phyloP scores from a whole-genome alignment of 2,113 vertebrate species.

The Leucopternis melanops region DNA sequence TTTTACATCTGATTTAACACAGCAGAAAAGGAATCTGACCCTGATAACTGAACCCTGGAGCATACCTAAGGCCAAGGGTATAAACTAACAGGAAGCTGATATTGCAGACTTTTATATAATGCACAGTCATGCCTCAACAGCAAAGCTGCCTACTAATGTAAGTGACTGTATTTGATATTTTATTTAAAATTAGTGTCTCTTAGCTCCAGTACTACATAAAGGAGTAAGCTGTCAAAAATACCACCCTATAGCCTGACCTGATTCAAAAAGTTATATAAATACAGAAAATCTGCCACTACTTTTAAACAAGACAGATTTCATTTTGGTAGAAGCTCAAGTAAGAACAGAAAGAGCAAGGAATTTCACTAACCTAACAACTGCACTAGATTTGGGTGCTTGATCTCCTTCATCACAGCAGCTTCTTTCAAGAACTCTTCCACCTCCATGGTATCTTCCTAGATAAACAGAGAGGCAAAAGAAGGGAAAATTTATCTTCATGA shows the following conservation, averaged over 20 bases:
- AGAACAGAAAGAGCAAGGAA: background rate
- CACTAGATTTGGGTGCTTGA: conserved; percentile 97
- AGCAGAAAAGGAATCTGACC: background rate
- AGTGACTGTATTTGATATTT: background rate
- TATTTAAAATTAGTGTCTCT: background rate
- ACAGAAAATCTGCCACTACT: background rate
- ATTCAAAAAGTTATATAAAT: background rate
- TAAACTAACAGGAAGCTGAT: background rate
- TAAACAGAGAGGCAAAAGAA: background rate
- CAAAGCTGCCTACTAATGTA: background rate
- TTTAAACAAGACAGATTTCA: background rate
- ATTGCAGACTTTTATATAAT: background rate
- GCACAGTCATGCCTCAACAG: background rate
- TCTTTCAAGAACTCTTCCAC: conserved; percentile 98
- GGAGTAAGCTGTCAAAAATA: background rate
- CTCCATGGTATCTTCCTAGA: conserved; percentile 98
- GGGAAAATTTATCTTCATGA: background rate
- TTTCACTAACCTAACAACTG: conserved; percentile 80
- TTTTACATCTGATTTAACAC: background rate
- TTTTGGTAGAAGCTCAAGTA: background rate
- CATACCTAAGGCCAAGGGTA: background rate
- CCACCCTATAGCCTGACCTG: background rate
- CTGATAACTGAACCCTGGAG: background rate
- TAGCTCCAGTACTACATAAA: background rate
- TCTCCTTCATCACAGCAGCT: conserved; percentile 98